phyloP scores from a whole-genome alignment of 1,140 invertebrate genomes.

The Melitaea cinxia region DNA sequence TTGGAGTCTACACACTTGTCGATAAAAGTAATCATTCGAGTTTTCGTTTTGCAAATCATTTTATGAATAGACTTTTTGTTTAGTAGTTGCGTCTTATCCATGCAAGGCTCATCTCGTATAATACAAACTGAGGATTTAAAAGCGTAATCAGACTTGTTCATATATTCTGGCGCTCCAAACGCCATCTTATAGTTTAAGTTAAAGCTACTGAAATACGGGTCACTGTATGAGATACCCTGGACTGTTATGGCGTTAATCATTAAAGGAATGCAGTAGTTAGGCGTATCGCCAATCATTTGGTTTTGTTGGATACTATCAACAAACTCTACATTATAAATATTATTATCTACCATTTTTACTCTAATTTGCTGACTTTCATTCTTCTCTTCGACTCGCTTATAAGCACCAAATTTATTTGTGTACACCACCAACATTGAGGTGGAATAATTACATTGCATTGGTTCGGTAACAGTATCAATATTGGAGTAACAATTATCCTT shows the following conservation, averaged over 20 bases:
- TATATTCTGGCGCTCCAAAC: slow-evolving; percentile 77
- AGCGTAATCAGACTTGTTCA: slow-evolving; percentile 83
- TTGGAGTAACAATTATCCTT: slow-evolving; percentile 82
- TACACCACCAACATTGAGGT: slow-evolving; percentile 81
- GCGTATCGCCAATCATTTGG: slow-evolving; percentile 83
- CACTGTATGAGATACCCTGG: slow-evolving; percentile 84
- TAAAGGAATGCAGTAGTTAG: slow-evolving; percentile 85
- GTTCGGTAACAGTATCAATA: slow-evolving; percentile 84
- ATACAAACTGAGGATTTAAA: slow-evolving; percentile 82
- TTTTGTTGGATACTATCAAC: slow-evolving; percentile 82
- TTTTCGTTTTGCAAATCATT: slow-evolving; percentile 74
- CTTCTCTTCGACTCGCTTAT: slow-evolving; percentile 79
- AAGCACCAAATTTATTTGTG: slow-evolving; percentile 83
- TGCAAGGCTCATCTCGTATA: slow-evolving; percentile 79
- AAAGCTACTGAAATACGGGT: slow-evolving; percentile 84
- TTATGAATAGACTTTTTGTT: slow-evolving; percentile 74
- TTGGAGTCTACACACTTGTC: slow-evolving; percentile 61
- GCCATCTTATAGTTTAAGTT: slow-evolving; percentile 82
- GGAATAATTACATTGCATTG: slow-evolving; percentile 84
- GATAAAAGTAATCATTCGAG: slow-evolving; percentile 71
- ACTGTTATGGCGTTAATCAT: slow-evolving; percentile 83
- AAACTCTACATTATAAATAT: slow-evolving; percentile 82
- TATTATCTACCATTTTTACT: slow-evolving; percentile 82
- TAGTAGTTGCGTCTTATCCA: slow-evolving; percentile 69
- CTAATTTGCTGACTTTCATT: slow-evolving; percentile 81